Percentiles rank a stretch among this genome's conserved stretches.
These are phyloP conservation scores for Chrysomallon squamiferum DNA, from an alignment of 1,140 invertebrate genomes.

Conservation along the genomic window DNA sequence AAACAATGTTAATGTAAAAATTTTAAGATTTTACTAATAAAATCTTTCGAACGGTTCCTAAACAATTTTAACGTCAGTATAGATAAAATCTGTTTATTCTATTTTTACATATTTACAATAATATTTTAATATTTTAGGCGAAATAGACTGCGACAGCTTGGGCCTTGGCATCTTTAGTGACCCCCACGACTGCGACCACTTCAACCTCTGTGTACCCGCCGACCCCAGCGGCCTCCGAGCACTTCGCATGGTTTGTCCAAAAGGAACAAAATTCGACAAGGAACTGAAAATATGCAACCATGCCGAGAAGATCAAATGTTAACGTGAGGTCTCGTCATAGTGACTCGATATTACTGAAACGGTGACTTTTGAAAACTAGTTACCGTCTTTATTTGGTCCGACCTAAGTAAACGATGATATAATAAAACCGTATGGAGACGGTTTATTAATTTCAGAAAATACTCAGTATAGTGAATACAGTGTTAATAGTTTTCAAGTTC, in stretches of 20 bases:
- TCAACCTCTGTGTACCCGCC: constrained; percentile 30
- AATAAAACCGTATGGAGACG: not conserved
- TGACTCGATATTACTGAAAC: not conserved
- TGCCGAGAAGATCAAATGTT: constrained; percentile 17
- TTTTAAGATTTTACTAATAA: too few species aligned
- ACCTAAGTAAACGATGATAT: not conserved
- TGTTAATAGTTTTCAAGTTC: not conserved
- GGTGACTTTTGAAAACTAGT: not conserved
- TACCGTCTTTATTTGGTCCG: not conserved
- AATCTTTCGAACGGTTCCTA: too few species aligned
- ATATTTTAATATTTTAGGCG: constrained; percentile 16
- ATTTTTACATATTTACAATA: too few species aligned
- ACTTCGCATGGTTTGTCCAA: constrained; percentile 25
- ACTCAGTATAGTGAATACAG: not conserved
- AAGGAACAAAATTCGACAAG: constrained; percentile 28
- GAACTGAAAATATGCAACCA: constrained; percentile 34
- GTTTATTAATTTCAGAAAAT: not conserved
- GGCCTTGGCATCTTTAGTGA: constrained; percentile 28
- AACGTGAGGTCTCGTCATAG: not conserved
- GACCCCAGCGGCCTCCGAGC: constrained; percentile 10
- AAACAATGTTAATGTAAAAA: too few species aligned
- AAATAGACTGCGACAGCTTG: constrained; percentile 23
- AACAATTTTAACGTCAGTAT: too few species aligned
- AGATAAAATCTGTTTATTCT: too few species aligned
- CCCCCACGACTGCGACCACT: constrained; percentile 27